Evolutionary conservation across 2,113 vertebrate species (phyloP), one percentile per base, ranked within the genome.

Genomic region (Notechis scutatus): DNA sequence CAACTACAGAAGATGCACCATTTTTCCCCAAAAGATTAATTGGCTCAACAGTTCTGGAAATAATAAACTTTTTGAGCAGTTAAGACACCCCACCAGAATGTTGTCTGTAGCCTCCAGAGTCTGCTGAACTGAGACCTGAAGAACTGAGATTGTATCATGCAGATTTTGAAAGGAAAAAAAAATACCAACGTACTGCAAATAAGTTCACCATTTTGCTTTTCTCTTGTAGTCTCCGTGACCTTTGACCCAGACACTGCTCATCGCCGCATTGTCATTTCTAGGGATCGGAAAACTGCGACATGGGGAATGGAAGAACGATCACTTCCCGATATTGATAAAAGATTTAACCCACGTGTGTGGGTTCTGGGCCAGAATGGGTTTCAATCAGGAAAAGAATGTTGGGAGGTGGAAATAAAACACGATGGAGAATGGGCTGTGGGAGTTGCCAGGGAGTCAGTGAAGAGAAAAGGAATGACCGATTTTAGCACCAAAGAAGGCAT

Each of bases 391-490:
- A 85, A 29, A 45, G 74, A 86, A 8, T 91, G 90, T 26, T 91
- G 90, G 90, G 74, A 85, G 74, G 90, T 98, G 93, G 97, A 98
- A 34, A 97, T 98, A 21, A 97, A 98, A 8, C 96, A 95, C 5
- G 97, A 98, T 56, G 96, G 97, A 0, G 97, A 98, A 3, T 98
- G 98, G 98, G 97, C 95, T n/a, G 74, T 98, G 23, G 98, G 98
- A 0, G 96, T 98, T 26, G 97, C 95, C 45, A 97, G 92, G 88
- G 96, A 96, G 14, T 97, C 97, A 0, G 88, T 98, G 54, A 97
- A 97, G 97, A 97, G 98, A 94, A 98, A 98, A 74, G 97, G 98
- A 18, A 95, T 96, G 39, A 96, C 98, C 55, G 97, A 96, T 5
- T 92, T 98, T 64, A 96, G 95, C 59, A 97, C 98, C 1, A 95